phyloP scores from a whole-genome alignment of 2,797 vertebrate species.

The Lophius americanus region DNA sequence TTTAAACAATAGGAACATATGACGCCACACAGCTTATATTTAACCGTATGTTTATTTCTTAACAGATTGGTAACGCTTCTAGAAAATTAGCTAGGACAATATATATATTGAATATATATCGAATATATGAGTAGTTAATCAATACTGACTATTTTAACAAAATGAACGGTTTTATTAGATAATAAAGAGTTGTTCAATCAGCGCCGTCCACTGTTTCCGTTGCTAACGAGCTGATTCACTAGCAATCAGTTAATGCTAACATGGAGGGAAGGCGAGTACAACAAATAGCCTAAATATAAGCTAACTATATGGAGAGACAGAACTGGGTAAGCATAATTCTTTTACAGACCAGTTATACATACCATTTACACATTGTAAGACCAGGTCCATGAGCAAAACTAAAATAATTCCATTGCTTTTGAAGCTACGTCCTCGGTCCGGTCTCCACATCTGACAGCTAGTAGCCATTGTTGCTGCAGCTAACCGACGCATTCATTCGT shows the following conservation, averaged over 20 bases:
- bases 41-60: not conserved
- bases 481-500: conserved; percentile 34
- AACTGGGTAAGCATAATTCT: no score
- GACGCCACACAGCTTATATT: not conserved
- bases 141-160: not conserved
- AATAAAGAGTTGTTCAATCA: conserved; percentile 6
- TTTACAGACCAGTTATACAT: conserved; percentile 12
- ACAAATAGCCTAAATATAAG: not conserved
- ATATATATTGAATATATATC: not conserved
- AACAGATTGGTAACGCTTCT: not conserved
- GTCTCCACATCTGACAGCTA: conserved; percentile 62
- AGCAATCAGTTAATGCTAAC: conserved; percentile 41
- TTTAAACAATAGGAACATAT: no score
- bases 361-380: conserved; percentile 74
- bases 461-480: conserved; percentile 68
- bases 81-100: not conserved
- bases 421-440: conserved; percentile 66
- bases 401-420: conserved; percentile 65
- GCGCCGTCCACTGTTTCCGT: not conserved
- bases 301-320: not conserved
- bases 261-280: conserved; percentile 28
- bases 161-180: not conserved
- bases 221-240: conserved; percentile 26
- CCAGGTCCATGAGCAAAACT: conserved; percentile 70
- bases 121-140: not conserved